These are phyloP conservation scores for Crypturellus undulatus DNA, from an alignment of 2,113 vertebrate genomes.

Conservation along the genomic window DNA sequence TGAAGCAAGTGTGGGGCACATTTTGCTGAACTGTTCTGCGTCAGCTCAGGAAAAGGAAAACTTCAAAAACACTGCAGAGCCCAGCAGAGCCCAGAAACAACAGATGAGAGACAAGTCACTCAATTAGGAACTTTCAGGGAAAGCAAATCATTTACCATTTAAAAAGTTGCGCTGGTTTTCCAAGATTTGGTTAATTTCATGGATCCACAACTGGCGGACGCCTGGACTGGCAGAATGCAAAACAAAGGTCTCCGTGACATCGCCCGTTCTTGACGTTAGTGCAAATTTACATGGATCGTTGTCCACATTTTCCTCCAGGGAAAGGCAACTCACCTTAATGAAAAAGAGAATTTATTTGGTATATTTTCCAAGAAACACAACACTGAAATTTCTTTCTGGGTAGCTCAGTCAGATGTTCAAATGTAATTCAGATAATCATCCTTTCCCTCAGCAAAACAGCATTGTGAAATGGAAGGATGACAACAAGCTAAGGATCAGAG, in stretches of 20 bases:
- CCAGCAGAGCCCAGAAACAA: constrained; percentile 34
- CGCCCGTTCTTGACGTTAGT: constrained; percentile 91
- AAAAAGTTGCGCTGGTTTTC: constrained; percentile 99
- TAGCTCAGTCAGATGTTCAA: not conserved
- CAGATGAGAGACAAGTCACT: not conserved
- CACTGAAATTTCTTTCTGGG: not conserved
- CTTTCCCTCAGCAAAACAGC: not conserved
- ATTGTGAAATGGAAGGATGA: not conserved
- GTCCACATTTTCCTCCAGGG: constrained; percentile 94
- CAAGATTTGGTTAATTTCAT: constrained; percentile 97
- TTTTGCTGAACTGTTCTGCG: constrained; percentile 25
- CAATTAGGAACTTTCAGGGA: not conserved
- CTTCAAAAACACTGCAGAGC: constrained; percentile 12
- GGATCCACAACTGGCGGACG: constrained; percentile 91
- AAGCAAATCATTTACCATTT: constrained; percentile 86
- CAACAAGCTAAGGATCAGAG: not conserved
- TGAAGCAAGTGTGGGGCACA: not conserved
- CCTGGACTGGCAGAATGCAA: constrained; percentile 90
- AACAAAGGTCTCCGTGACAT: constrained; percentile 87
- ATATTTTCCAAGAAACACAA: not conserved
- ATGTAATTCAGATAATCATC: not conserved
- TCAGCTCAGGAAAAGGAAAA: constrained; percentile 7
- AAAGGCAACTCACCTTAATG: constrained; percentile 93
- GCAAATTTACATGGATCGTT: constrained; percentile 96
- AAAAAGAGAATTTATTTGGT: not conserved